Base-by-base conservation (phyloP, 2,888 invertebrate species). In the Neoascia interrupta region DNA sequence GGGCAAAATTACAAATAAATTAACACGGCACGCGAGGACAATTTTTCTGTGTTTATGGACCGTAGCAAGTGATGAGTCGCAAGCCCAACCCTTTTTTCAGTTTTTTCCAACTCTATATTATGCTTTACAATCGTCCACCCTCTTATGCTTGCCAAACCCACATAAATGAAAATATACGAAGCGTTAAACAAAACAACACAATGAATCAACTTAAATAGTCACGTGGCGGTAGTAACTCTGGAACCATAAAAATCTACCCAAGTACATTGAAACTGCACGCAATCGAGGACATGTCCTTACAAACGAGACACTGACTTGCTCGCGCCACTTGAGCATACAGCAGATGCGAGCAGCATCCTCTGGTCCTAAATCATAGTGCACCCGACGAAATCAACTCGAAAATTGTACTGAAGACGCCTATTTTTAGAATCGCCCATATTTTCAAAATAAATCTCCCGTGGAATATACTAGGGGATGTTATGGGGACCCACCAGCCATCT, bases 1-100 rank as follows among this genome's bases (percentile, higher is more conserved):
- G 58, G 3, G 3, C 60, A 26, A 43, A 60, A 53, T 36, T 26
- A 64, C 34, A 41, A 54, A 54, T 64, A 60, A 76, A 72, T 66
- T 76, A 64, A 64, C 53, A 28, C 47, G 41, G 39, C 76, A 76
- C 64, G 53, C 58, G 54, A 60, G 31, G 8, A 66, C 36, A 64
- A 66, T 66, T 54, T 39, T 54, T 60, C 64, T 85, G 86, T 84
- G 86, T 87, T 87, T 87, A 85, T 86, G 87, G 87, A 86, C 86
- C 87, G 87, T 87, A 84, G 86, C 87, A 87, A 87, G 87, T 87
- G 87, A 87, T 85, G 87, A 87, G 85, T 87, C 86, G 84, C 54
- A 31, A 84, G 51, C 47, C 15, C 26, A 76, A 76, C 70, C 64
- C 70, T 64, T 70, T 31, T n/a, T n/a, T 21, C 10, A 11, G 19